Evolutionary conservation across 2,888 invertebrate genomes (phyloP), one percentile per base, ranked within the genome.

Genomic region (Luperina nickerlii): DNA sequence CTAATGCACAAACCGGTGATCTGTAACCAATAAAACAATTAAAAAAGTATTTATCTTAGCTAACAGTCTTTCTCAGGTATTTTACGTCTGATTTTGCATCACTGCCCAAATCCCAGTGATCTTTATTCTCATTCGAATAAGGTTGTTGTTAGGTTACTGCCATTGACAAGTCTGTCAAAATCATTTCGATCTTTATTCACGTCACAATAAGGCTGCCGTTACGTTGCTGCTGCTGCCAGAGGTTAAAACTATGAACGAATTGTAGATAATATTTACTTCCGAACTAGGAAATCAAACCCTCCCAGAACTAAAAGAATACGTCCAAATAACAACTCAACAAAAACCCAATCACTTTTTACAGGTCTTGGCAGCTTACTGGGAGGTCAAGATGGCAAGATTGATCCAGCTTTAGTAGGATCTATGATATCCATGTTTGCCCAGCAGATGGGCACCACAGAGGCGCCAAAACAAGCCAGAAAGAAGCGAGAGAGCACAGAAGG

Each of bases 311-410:
- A 51, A 65, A 32, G 11, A 2, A 20, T 20, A 38, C 13, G 38
- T 20, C 3, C 20, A 67, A 62, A 18, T 20, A 67, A 18, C 27
- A 48, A 18, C 11, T 57, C 1, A 2, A n/a, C 15, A 27, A 42
- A 48, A 57, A 11, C 13, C 7, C 24, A 57, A 15, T 18, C 13
- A 79, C 38, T 24, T 67, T 76, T 94, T 93, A 2, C 92, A 97
- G 97, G 96, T 85, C 87, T 97, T 2, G 96, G 97, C 92, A 93
- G 97, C 95, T 84, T 97, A 95, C 88, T 98, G 94, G 97, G 97
- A 94, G 90, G 97, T 92, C 89, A 97, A 97, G 92, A 97, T 96
- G 94, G 97, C 94, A 92, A 97, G 96, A 94, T 97, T 95, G 92
- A 97, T 97, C 94, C 97, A 91, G 93, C 97, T 92, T 93, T 97